These are phyloP conservation scores for Cephus cinctus DNA, from an alignment of 1,140 invertebrate genomes.

Conservation along the genomic window DNA sequence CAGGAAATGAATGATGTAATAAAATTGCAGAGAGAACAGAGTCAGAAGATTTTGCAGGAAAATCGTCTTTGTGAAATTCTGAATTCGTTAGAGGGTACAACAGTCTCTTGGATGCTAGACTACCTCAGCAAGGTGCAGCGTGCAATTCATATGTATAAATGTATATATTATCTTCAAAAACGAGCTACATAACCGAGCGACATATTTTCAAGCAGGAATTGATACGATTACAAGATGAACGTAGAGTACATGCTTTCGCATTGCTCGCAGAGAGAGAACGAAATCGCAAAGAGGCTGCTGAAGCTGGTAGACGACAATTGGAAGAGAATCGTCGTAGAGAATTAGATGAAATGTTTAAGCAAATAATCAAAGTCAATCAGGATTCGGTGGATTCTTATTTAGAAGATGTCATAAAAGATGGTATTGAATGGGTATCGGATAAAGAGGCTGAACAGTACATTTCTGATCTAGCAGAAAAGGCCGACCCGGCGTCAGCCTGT, in stretches of 20 bases:
- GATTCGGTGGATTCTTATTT: conserved; percentile 64
- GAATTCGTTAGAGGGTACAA: conserved; percentile 63
- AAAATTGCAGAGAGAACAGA: conserved; percentile 44
- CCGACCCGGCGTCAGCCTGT: conserved; percentile 60
- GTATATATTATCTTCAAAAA: too few relatives aligned
- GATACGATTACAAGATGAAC: conserved; percentile 68
- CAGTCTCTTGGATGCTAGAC: conserved; percentile 66
- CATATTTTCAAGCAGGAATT: conserved; percentile 62
- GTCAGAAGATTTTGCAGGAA: conserved; percentile 38
- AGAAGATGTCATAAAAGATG: conserved; percentile 62
- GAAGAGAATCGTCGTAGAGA: conserved; percentile 66
- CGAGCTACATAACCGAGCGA: too few relatives aligned
- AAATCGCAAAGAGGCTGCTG: conserved; percentile 67
- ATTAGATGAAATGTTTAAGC: conserved; percentile 76
- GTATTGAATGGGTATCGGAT: conserved; percentile 61
- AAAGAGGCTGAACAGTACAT: conserved; percentile 59
- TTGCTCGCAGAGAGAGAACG: conserved; percentile 68
- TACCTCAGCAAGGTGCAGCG: conserved; percentile 68
- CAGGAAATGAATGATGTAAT: conserved; percentile 53
- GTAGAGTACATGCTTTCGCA: conserved; percentile 68
- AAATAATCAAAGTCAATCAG: conserved; percentile 63
- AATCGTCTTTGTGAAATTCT: conserved; percentile 55
- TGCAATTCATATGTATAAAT: too few relatives aligned
- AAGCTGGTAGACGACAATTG: conserved; percentile 67
- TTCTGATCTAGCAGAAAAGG: conserved; percentile 56